A percentile compares a stretch with the other conserved stretches of the same genome.
These are phyloP conservation scores for Neoarius graeffei DNA, from an alignment of 2,113 vertebrate genomes.

Conservation along the genomic window DNA sequence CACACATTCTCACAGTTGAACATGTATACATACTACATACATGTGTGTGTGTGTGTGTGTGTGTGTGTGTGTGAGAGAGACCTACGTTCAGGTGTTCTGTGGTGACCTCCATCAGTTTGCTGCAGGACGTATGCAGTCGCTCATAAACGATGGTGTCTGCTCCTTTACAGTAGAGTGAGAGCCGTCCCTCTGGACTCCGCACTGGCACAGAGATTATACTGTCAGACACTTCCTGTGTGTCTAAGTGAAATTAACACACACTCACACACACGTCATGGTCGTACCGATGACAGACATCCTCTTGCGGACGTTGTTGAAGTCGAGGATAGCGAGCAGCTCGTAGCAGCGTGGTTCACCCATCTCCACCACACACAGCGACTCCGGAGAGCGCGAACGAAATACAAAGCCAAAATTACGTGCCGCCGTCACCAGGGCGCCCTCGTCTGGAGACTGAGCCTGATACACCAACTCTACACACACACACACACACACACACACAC, in stretches of 20 bases:
- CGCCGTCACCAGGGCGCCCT: constrained; percentile 91
- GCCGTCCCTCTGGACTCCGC: constrained; percentile 79
- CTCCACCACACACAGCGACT: constrained; percentile 86
- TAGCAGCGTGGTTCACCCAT: constrained; percentile 84
- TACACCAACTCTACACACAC: constrained; percentile 74
- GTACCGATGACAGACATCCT: constrained; percentile 97
- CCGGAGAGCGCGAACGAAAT: constrained; percentile 84
- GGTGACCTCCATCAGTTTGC: constrained; percentile 80
- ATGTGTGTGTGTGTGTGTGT: neutral
- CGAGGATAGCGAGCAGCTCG: constrained; percentile 86
- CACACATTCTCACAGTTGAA: too few species aligned
- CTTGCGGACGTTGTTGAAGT: constrained; percentile 94
- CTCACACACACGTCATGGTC: neutral
- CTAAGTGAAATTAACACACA: neutral
- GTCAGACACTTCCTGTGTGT: neutral
- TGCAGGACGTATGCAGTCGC: constrained; percentile 81
- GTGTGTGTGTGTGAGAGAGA: constrained; percentile 39
- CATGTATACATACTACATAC: too few species aligned
- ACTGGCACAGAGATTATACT: constrained; percentile 69
- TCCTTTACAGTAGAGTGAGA: constrained; percentile 92
- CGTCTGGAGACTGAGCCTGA: constrained; percentile 96
- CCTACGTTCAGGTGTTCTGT: constrained; percentile 93
- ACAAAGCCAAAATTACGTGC: constrained; percentile 95
- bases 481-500: constrained; percentile 3
- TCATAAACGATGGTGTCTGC: constrained; percentile 91